These are phyloP conservation scores for Platanista minor DNA, from an alignment of 2,113 vertebrate genomes.

Conservation along the genomic window DNA sequence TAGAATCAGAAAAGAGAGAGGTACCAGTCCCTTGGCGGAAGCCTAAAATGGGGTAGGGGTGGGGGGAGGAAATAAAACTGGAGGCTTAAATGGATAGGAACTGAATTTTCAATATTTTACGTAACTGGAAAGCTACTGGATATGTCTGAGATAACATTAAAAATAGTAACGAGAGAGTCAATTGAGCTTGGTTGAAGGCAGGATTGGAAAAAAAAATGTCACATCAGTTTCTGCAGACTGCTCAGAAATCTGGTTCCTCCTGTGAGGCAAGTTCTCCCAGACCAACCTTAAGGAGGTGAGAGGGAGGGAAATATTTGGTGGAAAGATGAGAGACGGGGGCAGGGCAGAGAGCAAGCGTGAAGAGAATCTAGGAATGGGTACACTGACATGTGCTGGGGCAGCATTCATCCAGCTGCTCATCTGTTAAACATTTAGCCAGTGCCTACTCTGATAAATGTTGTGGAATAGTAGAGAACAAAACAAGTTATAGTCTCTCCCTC, in stretches of 20 bases:
- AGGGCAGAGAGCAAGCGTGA: background rate
- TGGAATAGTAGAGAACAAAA: background rate
- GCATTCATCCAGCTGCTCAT: background rate
- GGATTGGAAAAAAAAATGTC: background rate
- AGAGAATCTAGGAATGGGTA: background rate
- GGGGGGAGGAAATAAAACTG: background rate
- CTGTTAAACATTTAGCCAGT: background rate
- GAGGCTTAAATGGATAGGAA: background rate
- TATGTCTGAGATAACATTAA: background rate
- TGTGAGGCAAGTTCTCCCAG: background rate
- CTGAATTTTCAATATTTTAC: background rate
- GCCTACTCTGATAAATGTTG: background rate
- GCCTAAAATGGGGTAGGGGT: background rate
- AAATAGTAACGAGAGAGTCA: background rate
- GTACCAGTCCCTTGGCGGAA: background rate
- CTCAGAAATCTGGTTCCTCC: background rate
- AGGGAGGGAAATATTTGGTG: background rate
- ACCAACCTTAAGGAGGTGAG: background rate
- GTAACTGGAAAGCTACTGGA: background rate
- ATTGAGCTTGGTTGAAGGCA: background rate
- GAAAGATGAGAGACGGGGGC: background rate
- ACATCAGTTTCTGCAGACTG: background rate
- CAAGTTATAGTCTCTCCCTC: background rate
- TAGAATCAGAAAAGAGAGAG: background rate
- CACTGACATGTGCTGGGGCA: background rate